Conservation (phyloP, 2,113 vertebrate species). For the Eclectus roratus region DNA sequence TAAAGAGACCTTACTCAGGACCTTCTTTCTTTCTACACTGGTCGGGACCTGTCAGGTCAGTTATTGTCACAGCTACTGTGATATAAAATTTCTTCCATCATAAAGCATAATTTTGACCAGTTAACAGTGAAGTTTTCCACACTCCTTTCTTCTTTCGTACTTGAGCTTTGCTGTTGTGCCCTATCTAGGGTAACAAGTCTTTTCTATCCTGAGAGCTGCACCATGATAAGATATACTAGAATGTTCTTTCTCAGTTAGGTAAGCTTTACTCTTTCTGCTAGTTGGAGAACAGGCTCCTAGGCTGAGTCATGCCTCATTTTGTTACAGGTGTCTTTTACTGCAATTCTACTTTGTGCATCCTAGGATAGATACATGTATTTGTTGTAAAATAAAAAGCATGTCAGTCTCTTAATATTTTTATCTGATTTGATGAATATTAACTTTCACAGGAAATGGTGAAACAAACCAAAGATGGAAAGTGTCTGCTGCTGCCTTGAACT, state of each 20-base stretch:
- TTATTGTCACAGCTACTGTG: background rate
- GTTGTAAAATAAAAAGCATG: background rate
- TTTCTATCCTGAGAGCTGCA: background rate
- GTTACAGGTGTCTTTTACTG: background rate
- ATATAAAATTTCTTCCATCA: background rate
- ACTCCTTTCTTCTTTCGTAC: background rate
- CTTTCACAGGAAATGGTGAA: background rate
- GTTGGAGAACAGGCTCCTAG: background rate
- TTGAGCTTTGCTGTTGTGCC: background rate
- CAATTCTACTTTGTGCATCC: background rate
- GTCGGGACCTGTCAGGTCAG: background rate
- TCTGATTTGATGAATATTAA: background rate
- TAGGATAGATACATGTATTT: background rate
- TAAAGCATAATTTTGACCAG: background rate
- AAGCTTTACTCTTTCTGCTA: background rate
- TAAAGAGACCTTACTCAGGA: no score
- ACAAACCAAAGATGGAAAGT: background rate
- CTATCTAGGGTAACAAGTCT: background rate
- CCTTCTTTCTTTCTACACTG: background rate
- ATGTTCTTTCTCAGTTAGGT: background rate
- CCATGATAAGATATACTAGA: background rate
- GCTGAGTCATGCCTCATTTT: background rate
- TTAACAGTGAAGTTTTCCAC: background rate
- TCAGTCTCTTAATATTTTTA: background rate
- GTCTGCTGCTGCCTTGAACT: background rate